Evolutionary conservation across 1,140 invertebrate genomes (phyloP).

Genomic region (Drosophila cardini): DNA sequence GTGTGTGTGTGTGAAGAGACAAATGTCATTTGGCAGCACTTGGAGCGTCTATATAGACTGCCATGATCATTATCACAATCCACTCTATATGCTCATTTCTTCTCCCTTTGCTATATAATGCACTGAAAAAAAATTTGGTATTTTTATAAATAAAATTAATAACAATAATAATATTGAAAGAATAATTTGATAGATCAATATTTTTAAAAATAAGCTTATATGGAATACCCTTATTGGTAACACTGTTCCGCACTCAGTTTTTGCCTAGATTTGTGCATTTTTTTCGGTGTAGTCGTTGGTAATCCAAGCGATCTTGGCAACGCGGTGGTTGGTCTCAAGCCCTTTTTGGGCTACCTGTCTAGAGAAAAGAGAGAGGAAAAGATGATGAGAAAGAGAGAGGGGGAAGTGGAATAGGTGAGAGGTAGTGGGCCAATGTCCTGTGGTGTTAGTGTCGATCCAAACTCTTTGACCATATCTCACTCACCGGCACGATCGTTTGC

Average conservation of each 20-base stretch:
- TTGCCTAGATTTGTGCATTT: not conserved
- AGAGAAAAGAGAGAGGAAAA: not conserved
- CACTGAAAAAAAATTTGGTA: no score
- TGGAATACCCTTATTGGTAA: no score
- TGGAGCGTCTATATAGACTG: constrained; percentile 84
- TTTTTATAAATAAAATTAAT: no score
- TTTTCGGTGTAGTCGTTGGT: constrained; percentile 17
- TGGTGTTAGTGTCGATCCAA: constrained; percentile 44
- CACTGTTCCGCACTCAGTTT: no score
- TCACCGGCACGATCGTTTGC: constrained; percentile 15
- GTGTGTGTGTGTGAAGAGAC: constrained; percentile 54
- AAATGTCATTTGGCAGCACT: constrained; percentile 83
- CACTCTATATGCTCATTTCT: constrained; percentile 60
- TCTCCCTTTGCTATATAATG: constrained; percentile 22
- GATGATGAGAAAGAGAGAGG: constrained; percentile 8
- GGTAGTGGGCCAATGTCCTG: constrained; percentile 73
- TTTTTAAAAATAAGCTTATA: no score
- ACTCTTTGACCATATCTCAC: constrained; percentile 18
- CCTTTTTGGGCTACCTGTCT: constrained; percentile 41
- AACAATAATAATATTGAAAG: no score
- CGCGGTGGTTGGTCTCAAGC: constrained; percentile 69
- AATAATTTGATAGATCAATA: no score
- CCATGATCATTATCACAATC: constrained; percentile 85
- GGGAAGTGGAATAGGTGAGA: constrained; percentile 16
- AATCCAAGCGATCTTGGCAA: constrained; percentile 54